Percentiles rank a stretch among this genome's conserved stretches.
Conservation (phyloP, 2,113 vertebrate species). For the Sinocyclocheilus anshuiensis region DNA sequence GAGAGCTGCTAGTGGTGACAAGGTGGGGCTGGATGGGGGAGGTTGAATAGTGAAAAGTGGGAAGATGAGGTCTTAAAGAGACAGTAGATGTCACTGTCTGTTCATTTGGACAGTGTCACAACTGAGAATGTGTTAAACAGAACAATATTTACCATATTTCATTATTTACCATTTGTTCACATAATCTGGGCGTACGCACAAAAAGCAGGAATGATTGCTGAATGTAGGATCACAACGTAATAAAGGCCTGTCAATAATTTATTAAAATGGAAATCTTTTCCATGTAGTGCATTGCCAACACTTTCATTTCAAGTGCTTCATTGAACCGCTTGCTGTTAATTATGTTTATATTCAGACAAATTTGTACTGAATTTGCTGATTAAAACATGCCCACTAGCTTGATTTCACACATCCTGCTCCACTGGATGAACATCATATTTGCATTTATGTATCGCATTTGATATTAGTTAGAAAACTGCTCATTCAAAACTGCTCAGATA, state of each 20-base stretch:
- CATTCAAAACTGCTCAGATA: not conserved
- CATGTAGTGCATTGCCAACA: slow-evolving; percentile 7
- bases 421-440: not conserved
- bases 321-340: not conserved
- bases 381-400: not conserved
- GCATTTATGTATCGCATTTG: not conserved
- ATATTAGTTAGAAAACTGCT: not conserved
- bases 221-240: not conserved
- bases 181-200: not conserved
- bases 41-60: slow-evolving; percentile 21
- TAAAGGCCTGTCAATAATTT: slow-evolving; percentile 31
- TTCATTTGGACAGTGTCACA: slow-evolving; percentile 14
- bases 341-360: not conserved
- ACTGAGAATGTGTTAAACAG: not conserved
- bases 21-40: slow-evolving; percentile 51
- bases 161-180: slow-evolving; percentile 13
- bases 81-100: slow-evolving; percentile 30
- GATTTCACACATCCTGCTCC: not conserved
- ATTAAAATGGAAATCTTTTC: slow-evolving; percentile 23
- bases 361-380: not conserved
- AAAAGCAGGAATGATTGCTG: not conserved
- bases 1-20: slow-evolving; percentile 43
- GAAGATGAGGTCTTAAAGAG: slow-evolving; percentile 49
- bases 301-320: not conserved
- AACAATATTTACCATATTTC: not conserved